Base-by-base conservation (phyloP, 2,888 invertebrate species). In the Aphodius granarius region DNA sequence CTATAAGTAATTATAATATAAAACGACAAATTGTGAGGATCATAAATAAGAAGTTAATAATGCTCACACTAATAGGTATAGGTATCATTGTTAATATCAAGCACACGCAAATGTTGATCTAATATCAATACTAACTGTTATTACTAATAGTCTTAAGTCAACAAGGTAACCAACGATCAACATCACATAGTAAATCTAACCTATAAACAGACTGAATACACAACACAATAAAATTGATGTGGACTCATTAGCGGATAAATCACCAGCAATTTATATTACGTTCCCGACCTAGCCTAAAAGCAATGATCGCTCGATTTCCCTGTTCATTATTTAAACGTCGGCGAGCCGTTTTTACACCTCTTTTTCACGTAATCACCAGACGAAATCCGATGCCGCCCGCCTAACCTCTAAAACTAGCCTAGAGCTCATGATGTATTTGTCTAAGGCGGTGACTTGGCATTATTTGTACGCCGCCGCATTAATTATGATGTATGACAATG, bases 191-290 rank as follows among this genome's bases (percentile, higher is more conserved):
- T 2, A 43, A 43, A 43, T 43, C 43, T 43, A 43, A 43, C 43
- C 43, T 2, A 43, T 13, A 43, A 43, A 43, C 2, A 9, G 9
- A 13, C 43, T 43, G 43, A 43, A 43, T 43, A 43, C 43, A 43
- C 43, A 43, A 1, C 43, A 43, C 43, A 43, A 43, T 3, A 43
- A 3, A 43, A 43, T 43, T 43, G 43, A 43, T 43, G 43, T 43
- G 6, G 6, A 19, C 71, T 71, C 76, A 76, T 76, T 76, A 76
- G 66, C 64, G 43, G 43, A 71, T 23, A 73, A 76, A 76, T 76
- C 76, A 76, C 76, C 73, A 23, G 76, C 73, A 71, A 76, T 76
- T 76, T 76, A 71, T 73, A 76, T 71, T 73, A 73, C 76, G 65
- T 71, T 65, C 76, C 71, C 66, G 76, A 76, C 76, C 76, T 76